A percentile compares a stretch with the other conserved stretches of the same genome.
Evolutionary conservation across 2,113 vertebrate species (phyloP).

Genomic region (Malurus alboscapulatus): DNA sequence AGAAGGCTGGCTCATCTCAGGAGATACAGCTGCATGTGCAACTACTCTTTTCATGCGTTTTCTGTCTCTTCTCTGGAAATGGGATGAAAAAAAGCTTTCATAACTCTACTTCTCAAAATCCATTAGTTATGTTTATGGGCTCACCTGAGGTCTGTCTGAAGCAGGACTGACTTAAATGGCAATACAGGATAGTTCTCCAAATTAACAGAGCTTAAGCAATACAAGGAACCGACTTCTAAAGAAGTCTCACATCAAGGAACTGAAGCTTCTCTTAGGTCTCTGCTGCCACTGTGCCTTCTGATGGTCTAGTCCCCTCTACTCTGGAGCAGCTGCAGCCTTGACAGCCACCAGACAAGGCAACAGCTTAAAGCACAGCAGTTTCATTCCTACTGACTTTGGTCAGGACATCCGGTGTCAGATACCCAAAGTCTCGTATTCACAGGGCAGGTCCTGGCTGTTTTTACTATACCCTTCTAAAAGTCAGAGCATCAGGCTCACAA

Average conservation of each 20-base stretch:
- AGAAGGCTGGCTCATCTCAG: background rate
- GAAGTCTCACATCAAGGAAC: background rate
- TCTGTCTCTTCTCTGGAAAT: background rate
- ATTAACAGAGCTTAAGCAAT: background rate
- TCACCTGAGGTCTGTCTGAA: background rate
- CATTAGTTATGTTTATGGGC: background rate
- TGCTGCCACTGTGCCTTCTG: background rate
- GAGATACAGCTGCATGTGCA: constrained; percentile 1
- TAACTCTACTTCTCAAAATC: background rate
- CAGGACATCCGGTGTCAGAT: background rate
- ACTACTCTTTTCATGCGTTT: background rate
- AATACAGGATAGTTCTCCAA: background rate
- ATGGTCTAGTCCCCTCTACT: too few species aligned
- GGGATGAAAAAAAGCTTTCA: background rate
- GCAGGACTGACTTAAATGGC: background rate
- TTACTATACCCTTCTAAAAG: accelerated
- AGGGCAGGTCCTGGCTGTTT: background rate
- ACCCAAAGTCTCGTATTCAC: accelerated
- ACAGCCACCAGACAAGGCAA: background rate
- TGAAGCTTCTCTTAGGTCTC: background rate
- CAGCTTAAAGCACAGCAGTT: background rate
- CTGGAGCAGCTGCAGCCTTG: background rate
- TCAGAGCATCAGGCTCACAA: background rate
- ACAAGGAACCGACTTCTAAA: background rate
- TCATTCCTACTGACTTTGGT: background rate